Evolutionary conservation across 2,113 vertebrate genomes (phyloP).

Genomic region (Otolemur garnettii): DNA sequence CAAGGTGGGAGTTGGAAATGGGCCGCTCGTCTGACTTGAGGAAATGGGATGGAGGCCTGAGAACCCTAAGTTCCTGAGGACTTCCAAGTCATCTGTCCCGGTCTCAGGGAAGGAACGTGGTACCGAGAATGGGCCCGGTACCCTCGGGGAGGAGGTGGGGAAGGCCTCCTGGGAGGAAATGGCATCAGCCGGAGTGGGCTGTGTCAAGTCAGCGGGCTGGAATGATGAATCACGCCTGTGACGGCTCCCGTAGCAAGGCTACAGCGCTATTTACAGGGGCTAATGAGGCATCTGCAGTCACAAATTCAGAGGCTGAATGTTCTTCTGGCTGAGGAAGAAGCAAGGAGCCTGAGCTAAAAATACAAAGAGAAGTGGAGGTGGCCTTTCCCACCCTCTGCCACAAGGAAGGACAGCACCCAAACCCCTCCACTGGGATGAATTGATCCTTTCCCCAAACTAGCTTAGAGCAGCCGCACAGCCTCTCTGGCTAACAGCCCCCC

Average conservation of each 20-base stretch:
- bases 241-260: slow-evolving; percentile 66
- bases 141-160: background rate
- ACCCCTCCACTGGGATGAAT: background rate
- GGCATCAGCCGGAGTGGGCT: background rate
- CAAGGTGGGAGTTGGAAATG: background rate
- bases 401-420: background rate
- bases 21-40: background rate
- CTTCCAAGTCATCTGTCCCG: background rate
- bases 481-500: background rate
- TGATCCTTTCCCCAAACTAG: background rate
- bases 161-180: background rate
- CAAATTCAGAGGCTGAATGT: slow-evolving; percentile 42
- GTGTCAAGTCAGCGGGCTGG: slow-evolving; percentile 19
- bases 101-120: background rate
- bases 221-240: slow-evolving; percentile 51
- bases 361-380: background rate
- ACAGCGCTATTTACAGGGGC: background rate
- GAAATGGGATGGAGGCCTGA: background rate
- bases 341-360: slow-evolving; percentile 14
- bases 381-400: background rate
- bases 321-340: slow-evolving; percentile 20
- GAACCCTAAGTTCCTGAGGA: background rate
- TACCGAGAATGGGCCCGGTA: background rate
- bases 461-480: background rate
- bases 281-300: slow-evolving; percentile 70